phyloP scores from a whole-genome alignment of 2,888 invertebrate species.

The Ceraclea dissimilis region DNA sequence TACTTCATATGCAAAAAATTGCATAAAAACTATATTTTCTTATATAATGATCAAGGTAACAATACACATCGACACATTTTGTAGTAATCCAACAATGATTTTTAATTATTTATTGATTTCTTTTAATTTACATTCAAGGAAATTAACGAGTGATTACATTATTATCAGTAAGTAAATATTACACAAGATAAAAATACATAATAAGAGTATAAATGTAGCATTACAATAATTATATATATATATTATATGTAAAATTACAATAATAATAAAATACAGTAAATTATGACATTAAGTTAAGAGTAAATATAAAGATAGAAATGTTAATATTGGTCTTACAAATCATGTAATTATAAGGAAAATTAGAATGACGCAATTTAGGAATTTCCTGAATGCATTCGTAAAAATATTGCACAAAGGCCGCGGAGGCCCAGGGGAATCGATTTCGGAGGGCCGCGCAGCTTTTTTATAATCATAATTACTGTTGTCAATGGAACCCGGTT shows the following conservation, averaged over 20 bases:
- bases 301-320: slow-evolving; percentile 1
- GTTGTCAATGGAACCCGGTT: too few relatives aligned
- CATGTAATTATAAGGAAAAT: not conserved
- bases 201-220: not conserved
- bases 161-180: too few relatives aligned
- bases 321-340: not conserved
- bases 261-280: too few relatives aligned
- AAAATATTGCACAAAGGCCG: too few relatives aligned
- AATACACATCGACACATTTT: slow-evolving; percentile 25
- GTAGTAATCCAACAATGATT: not conserved
- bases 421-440: too few relatives aligned
- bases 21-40: slow-evolving; percentile 27
- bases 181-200: not conserved
- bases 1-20: slow-evolving; percentile 25
- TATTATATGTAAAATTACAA: not conserved
- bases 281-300: not conserved
- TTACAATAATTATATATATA: not conserved
- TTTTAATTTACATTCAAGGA: not conserved
- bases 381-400: too few relatives aligned
- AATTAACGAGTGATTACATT: not conserved
- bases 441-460: too few relatives aligned
- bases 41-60: slow-evolving; percentile 25
- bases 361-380: not conserved
- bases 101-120: not conserved
- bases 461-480: too few relatives aligned